These are phyloP conservation scores for Phymanthus crucifer DNA, from an alignment of 92 coral and sea anemone genomes.

Conservation along the genomic window DNA sequence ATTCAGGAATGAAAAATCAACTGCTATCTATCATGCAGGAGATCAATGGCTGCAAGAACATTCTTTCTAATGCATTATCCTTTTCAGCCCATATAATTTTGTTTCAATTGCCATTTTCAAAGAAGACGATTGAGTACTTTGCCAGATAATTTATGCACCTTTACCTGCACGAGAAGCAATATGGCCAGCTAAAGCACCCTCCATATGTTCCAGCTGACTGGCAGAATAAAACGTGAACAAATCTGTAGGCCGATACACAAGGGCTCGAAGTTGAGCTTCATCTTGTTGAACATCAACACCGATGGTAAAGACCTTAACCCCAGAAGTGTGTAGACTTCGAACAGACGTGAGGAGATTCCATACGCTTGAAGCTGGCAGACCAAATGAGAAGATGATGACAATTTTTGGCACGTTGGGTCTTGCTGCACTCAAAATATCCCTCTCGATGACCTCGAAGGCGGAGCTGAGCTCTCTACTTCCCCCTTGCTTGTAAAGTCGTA, in stretches of 20 bases:
- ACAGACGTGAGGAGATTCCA: conserved; percentile 32
- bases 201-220: conserved; percentile 40
- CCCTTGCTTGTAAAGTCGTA: conserved; percentile 32
- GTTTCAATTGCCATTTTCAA: too few species aligned
- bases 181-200: conserved; percentile 42
- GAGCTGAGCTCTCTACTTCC: conserved; percentile 31
- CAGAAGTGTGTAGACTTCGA: conserved; percentile 29
- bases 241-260: conserved; percentile 55
- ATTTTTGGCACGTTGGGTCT: conserved; percentile 51
- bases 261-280: conserved; percentile 40
- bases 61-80: too few species aligned
- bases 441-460: conserved; percentile 45
- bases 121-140: neutral
- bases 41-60: too few species aligned
- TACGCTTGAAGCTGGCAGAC: conserved; percentile 44
- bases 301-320: conserved; percentile 39
- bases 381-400: conserved; percentile 64
- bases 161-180: conserved; percentile 44
- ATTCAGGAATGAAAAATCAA: neutral
- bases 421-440: conserved; percentile 25
- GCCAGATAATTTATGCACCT: neutral
- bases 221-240: conserved; percentile 57
- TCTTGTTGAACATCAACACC: conserved; percentile 48
- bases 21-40: neutral
- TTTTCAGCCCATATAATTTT: too few species aligned